phyloP scores from a whole-genome alignment of 2,888 invertebrate species.

The Mythimna pallens region DNA sequence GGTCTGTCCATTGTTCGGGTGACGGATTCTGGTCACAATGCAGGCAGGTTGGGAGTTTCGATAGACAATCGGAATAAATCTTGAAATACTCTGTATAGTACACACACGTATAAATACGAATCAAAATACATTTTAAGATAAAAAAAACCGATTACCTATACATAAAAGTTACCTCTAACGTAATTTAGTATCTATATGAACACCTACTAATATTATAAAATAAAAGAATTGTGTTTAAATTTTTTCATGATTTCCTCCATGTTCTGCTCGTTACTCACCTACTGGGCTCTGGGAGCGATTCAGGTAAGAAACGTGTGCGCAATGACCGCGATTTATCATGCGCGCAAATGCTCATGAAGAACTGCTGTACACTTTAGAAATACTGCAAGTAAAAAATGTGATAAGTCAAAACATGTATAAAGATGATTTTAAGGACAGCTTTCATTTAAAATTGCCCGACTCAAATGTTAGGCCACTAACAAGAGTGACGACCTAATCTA shows the following conservation, averaged over 20 bases:
- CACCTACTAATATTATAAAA: too few relatives aligned
- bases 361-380: slow-evolving; percentile 22
- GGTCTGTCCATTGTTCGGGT: slow-evolving; percentile 36
- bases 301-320: slow-evolving; percentile 36
- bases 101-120: not conserved
- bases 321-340: slow-evolving; percentile 36
- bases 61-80: slow-evolving; percentile 6
- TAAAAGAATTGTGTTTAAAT: not conserved
- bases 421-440: not conserved
- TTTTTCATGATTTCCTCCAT: slow-evolving; percentile 32
- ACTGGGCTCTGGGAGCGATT: slow-evolving; percentile 3
- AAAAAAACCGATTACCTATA: too few relatives aligned
- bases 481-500: too few relatives aligned
- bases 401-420: not conserved
- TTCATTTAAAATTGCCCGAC: not conserved
- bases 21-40: slow-evolving; percentile 37
- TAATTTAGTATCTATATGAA: too few relatives aligned
- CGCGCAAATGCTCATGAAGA: slow-evolving; percentile 17
- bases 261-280: not conserved
- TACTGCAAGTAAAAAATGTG: not conserved
- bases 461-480: not conserved
- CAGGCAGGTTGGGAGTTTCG: slow-evolving; percentile 16
- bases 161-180: too few relatives aligned
- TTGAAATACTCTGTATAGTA: not conserved
- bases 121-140: not conserved